Conservation (phyloP, 2,888 invertebrate species). For the Acanthosepion esculentum region DNA sequence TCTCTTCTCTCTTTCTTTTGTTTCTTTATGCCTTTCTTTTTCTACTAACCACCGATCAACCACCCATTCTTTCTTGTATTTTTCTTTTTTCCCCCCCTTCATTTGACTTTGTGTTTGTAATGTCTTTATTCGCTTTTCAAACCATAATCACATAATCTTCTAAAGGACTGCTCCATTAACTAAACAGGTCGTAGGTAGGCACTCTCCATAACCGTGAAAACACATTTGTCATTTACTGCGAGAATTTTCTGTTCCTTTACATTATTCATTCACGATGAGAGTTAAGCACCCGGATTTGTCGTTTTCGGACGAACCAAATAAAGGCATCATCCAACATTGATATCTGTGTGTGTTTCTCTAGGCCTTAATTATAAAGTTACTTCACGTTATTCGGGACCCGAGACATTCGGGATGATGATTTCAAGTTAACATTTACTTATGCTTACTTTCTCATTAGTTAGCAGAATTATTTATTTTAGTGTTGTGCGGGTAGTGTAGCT, state of each 20-base stretch:
- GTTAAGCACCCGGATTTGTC: too few species aligned
- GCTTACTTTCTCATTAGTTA: too few species aligned
- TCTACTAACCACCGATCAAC: too few species aligned
- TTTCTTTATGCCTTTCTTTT: too few species aligned
- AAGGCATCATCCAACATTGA: conserved; percentile 5
- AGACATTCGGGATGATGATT: too few species aligned
- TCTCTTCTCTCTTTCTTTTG: too few species aligned
- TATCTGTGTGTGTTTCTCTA: neutral
- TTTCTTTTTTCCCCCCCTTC: neutral
- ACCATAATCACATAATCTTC: neutral
- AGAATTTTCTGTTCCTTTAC: neutral
- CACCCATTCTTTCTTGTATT: neutral
- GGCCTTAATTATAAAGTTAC: neutral
- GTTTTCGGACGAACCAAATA: neutral
- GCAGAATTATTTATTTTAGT: too few species aligned
- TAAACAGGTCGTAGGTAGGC: conserved; percentile 33
- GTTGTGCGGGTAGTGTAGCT: too few species aligned
- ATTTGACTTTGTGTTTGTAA: neutral
- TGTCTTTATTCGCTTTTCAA: neutral
- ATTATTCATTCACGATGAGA: neutral
- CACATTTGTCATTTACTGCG: neutral
- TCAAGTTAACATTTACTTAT: too few species aligned
- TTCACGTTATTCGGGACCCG: too few species aligned
- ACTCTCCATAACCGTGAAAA: conserved; percentile 33
- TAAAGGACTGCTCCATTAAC: neutral